Base-by-base conservation (phyloP, 2,113 vertebrate species). In the Psittacula cyanocephala region DNA sequence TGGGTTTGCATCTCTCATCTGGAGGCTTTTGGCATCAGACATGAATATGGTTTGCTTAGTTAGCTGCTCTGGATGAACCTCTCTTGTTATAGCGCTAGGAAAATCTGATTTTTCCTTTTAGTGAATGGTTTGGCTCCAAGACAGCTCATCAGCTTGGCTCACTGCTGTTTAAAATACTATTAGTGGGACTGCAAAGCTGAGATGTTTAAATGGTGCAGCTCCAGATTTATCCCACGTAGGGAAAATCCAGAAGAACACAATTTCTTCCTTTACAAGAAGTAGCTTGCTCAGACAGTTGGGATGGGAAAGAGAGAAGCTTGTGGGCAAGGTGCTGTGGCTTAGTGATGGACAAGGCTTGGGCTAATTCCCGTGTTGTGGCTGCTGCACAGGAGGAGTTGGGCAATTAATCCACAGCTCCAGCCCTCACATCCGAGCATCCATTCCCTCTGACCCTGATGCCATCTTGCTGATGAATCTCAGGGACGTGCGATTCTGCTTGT, bases 11-110 rank as follows among this genome's bases (percentile, higher is more conserved):
- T 79, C 64, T 78, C 60, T 68, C 50, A 60, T 47, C 47, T 60
- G 44, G 69, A 91, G 57, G 29, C 17, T 85, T 93, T 93, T 86
- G 82, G 68, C 33, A 55, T 63, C 75, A 75, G 77, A 24, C 3
- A 1, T 83, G 70, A n/a, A 33, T 50, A 35, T 47, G 43, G 17
- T 89, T 94, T 90, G 11, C 83, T 85, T 67, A 52, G 50, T 44
- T 81, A 55, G 29, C 63, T 88, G 74, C 35, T 85, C 77, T 83
- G 47, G 41, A 80, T 53, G 47, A 72, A 79, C 37, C 49, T 74
- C 5, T 72, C 24, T 27, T 81, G 16, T 64, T 75, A 50, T n/a
- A 87, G 24, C 0, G 0, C 25, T 59, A 37, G 52, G 68, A 93
- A 85, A 72, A 33, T n/a, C 0, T 43, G 29, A 20, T 37, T 92